Conservation (phyloP, 2,797 vertebrate species). For the Pangasius larnaudii region DNA sequence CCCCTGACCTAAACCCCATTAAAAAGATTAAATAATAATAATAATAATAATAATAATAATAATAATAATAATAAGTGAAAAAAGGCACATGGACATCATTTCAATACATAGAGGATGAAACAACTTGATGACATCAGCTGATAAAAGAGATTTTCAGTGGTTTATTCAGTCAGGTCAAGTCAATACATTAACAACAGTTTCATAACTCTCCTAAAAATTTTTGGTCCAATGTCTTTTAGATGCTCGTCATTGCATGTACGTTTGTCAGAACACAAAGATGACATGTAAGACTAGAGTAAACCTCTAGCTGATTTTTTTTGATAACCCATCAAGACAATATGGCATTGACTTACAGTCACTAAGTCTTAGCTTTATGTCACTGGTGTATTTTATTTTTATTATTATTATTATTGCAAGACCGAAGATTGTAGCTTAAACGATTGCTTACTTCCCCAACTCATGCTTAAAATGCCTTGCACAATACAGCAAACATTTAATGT, state of each 20-base stretch:
- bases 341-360: background rate
- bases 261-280: background rate
- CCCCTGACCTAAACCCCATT: background rate
- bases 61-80: too few species aligned
- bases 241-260: background rate
- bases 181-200: background rate
- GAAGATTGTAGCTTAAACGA: background rate
- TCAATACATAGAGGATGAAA: background rate
- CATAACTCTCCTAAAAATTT: background rate
- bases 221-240: constrained; percentile 31
- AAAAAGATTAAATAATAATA: background rate
- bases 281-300: constrained; percentile 50
- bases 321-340: constrained; percentile 51
- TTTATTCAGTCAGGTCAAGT: constrained; percentile 31
- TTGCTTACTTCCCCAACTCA: background rate
- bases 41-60: background rate
- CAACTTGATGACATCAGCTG: background rate
- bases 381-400: background rate
- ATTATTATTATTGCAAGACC: background rate
- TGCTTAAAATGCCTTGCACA: background rate
- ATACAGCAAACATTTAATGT: background rate
- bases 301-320: constrained; percentile 34
- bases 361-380: background rate
- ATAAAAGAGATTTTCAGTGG: constrained; percentile 6
- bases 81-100: background rate